Evolutionary conservation across 2,113 vertebrate genomes (phyloP).

Genomic region (Elgaria multicarinata): DNA sequence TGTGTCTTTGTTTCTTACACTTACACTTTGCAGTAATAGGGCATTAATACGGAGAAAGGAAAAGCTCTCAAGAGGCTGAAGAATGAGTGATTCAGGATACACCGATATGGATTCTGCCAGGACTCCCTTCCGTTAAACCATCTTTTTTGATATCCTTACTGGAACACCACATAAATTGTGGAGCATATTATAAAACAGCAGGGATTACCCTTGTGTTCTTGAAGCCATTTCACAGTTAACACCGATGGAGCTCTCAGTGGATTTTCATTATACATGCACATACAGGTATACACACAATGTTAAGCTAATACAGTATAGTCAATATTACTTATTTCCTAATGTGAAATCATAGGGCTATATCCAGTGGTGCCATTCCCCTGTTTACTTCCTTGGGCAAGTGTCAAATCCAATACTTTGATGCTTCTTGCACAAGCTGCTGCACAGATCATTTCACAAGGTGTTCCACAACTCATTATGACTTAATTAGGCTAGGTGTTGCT

Average conservation of each 20-base stretch:
- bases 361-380: too few relatives aligned
- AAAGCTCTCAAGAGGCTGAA: constrained; percentile 17
- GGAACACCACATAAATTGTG: background rate
- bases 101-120: background rate
- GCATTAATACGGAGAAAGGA: background rate
- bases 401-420: too few relatives aligned
- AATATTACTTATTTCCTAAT: too few relatives aligned
- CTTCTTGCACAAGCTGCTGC: too few relatives aligned
- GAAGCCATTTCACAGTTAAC: background rate
- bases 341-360: too few relatives aligned
- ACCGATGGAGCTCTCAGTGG: background rate
- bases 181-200: background rate
- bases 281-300: background rate
- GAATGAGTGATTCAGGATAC: constrained; percentile 4
- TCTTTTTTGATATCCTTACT: background rate
- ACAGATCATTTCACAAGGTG: too few relatives aligned
- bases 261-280: background rate
- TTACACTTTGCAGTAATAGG: background rate
- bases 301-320: background rate
- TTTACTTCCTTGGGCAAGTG: too few relatives aligned
- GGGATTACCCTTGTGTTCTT: background rate
- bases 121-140: background rate
- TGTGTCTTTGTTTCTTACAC: background rate
- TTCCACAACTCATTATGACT: too few relatives aligned
- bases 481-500: too few relatives aligned